Base-by-base conservation (phyloP, 1,140 invertebrate genomes). In the Penaeus indicus region DNA sequence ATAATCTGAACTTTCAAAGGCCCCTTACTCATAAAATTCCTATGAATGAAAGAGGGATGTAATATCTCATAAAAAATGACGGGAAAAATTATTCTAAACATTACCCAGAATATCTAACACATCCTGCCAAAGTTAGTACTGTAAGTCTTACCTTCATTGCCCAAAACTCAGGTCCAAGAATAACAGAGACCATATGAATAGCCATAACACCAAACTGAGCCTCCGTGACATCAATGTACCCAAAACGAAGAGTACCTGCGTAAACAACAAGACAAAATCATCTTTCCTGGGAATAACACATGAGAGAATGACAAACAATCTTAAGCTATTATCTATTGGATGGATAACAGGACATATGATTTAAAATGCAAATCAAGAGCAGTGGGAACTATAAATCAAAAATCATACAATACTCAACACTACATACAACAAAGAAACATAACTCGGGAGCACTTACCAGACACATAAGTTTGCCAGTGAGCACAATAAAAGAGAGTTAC, bases 391-490 rank as follows among this genome's bases (percentile, higher is more conserved):
- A 42, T 1, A 42, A 7, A 27, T 69, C 2, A 25, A 84, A 67
- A 82, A 79, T 25, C 60, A 3, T n/a, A 60, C 3, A 22, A 27
- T 77, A 61, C 7, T 63, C 25, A 21, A n/a, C n/a, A 85, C 77
- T n/a, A 62, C 63, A n/a, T 38, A 54, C n/a, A 85, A 42, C 25
- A 42, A 75, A 85, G 86, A 21, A 19, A 4, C 67, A 54, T 16
- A 25, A 32, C 62, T 19, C 10, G 22, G 21, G 60, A 86, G 47
- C 42, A 90, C 90, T 93, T 95, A 93, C 97, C 97, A 91, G 97
- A 99, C 38, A 99, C 98, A 94, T 99, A 99, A 0, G 98, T 98
- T 93, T 99, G 98, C 99, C 99, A 99, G 93, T 99, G 99, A 3
- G 99, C 98, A 93, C 96, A 97, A 93, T 99, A 99, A 94, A 99